Evolutionary conservation across 2,113 vertebrate genomes (phyloP).

Genomic region (Ameiurus melas): DNA sequence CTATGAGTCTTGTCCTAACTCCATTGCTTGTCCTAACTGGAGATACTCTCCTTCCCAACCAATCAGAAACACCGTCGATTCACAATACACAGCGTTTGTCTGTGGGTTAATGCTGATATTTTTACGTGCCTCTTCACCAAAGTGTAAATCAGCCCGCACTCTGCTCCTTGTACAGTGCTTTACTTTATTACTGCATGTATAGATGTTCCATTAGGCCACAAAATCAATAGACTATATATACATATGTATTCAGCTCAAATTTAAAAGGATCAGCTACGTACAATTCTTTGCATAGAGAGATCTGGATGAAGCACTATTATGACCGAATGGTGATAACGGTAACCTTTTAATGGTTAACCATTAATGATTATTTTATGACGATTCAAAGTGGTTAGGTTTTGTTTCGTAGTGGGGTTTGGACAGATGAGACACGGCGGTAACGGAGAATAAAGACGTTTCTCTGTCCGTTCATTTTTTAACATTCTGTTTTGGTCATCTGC

Average conservation of each 20-base stretch:
- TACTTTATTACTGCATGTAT: background rate
- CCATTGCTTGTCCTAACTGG: background rate
- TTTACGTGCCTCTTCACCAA: background rate
- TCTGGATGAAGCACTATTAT: background rate
- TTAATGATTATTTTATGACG: background rate
- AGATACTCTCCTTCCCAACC: background rate
- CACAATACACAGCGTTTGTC: background rate
- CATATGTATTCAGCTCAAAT: background rate
- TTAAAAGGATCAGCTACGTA: background rate
- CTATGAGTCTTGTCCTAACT: background rate
- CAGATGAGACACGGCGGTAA: background rate
- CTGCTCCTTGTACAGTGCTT: background rate
- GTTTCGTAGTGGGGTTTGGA: background rate
- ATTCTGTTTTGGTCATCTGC: background rate
- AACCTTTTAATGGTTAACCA: background rate
- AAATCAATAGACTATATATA: background rate
- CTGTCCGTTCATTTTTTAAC: background rate
- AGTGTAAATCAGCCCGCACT: background rate
- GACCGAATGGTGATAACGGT: background rate
- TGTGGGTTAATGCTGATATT: background rate
- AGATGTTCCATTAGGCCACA: background rate
- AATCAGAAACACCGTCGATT: background rate
- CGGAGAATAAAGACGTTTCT: background rate
- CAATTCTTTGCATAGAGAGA: background rate
- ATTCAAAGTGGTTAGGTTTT: background rate